phyloP scores from a whole-genome alignment of 2,888 invertebrate species.

The Drosophila mulleri region DNA sequence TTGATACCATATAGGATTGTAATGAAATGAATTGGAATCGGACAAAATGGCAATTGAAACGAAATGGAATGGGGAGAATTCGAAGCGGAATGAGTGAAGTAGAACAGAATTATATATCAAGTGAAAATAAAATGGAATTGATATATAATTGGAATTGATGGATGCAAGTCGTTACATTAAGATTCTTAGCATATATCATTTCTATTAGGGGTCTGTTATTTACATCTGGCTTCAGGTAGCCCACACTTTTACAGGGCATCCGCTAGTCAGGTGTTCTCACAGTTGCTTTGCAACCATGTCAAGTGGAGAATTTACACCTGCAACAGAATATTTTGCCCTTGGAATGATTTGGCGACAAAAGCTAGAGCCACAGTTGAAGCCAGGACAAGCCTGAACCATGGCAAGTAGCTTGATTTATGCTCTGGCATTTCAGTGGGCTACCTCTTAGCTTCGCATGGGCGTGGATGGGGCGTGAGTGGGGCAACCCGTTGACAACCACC shows the following conservation, averaged over 20 bases:
- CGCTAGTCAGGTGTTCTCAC: neutral
- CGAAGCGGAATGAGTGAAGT: too few relatives aligned
- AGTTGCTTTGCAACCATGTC: neutral
- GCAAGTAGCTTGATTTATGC: slow-evolving; percentile 43
- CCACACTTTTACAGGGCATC: neutral
- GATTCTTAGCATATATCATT: too few relatives aligned
- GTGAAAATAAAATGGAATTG: too few relatives aligned
- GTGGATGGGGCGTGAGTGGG: slow-evolving; percentile 13
- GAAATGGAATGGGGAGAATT: too few relatives aligned
- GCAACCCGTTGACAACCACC: slow-evolving; percentile 27
- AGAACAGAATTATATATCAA: too few relatives aligned
- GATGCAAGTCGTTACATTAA: too few relatives aligned
- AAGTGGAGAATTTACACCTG: slow-evolving; percentile 3
- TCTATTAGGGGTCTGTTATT: too few relatives aligned
- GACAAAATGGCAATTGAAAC: too few relatives aligned
- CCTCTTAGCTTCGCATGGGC: neutral
- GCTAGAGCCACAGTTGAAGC: neutral
- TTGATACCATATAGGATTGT: too few relatives aligned
- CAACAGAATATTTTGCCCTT: slow-evolving; percentile 25
- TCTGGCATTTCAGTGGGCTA: slow-evolving; percentile 13
- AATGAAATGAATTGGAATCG: too few relatives aligned
- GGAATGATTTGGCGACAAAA: slow-evolving; percentile 36
- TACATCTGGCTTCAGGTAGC: neutral
- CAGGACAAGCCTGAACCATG: slow-evolving; percentile 9
- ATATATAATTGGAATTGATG: too few relatives aligned